phyloP scores from a whole-genome alignment of 2,797 vertebrate species.

The Philypnodon macrostomus region DNA sequence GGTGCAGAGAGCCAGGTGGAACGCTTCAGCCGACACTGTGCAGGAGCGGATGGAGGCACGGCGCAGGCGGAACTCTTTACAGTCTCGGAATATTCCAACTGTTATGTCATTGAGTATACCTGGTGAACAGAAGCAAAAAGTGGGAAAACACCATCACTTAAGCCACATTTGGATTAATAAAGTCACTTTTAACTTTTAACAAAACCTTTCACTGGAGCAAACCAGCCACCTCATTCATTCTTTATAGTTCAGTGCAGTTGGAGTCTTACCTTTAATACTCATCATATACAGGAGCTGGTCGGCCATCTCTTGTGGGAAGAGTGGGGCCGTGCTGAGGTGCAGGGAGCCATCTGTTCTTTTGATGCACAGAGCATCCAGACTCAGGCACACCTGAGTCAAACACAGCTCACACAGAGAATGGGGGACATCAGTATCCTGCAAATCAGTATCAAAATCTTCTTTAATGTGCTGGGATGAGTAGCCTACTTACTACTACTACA shows the following conservation, averaged over 20 bases:
- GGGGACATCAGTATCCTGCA: conserved; percentile 57
- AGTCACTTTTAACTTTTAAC: background rate
- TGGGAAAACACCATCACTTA: conserved; percentile 33
- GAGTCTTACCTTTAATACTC: conserved; percentile 83
- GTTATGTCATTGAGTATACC: conserved; percentile 89
- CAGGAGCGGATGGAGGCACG: conserved; percentile 84
- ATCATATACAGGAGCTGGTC: conserved; percentile 88
- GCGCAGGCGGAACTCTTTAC: conserved; percentile 85
- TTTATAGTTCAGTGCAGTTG: conserved; percentile 1
- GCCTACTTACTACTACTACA: too few species aligned
- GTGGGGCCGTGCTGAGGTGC: conserved; percentile 80
- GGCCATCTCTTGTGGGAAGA: conserved; percentile 91
- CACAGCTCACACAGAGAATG: conserved; percentile 85
- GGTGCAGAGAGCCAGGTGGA: conserved; percentile 87
- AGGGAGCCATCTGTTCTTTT: conserved; percentile 86
- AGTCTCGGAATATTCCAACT: conserved; percentile 88
- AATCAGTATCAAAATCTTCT: too few species aligned
- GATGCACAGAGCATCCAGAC: conserved; percentile 86
- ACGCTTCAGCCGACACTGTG: conserved; percentile 85
- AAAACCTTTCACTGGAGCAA: background rate
- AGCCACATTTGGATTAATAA: conserved; percentile 29
- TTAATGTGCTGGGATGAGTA: too few species aligned
- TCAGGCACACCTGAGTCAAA: conserved; percentile 84
- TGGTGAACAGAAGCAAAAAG: conserved; percentile 52
- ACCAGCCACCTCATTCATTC: background rate